phyloP scores from a whole-genome alignment of 1,140 invertebrate genomes.

The Eulimnadia texana region DNA sequence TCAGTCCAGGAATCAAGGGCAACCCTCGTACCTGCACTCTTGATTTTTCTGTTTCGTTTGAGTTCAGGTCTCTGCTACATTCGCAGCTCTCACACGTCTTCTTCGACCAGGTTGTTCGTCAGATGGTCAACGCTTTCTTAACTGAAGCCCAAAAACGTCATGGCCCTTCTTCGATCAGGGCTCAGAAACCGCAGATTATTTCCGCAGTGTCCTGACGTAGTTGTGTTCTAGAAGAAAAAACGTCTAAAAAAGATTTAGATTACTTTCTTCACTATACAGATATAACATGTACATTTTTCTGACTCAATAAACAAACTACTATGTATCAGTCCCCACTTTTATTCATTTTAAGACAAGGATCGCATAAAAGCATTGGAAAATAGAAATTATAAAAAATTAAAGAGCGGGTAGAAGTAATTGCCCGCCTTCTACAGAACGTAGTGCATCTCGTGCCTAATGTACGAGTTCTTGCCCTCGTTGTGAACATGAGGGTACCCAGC shows the following conservation, averaged over 20 bases:
- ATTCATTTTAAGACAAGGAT: no score
- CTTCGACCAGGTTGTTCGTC: constrained; percentile 87
- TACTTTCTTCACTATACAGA: neutral
- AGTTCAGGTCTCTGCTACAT: constrained; percentile 72
- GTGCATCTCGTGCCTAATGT: constrained; percentile 89
- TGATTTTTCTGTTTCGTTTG: constrained; percentile 79
- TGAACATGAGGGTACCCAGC: constrained; percentile 89
- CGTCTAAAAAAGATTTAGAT: neutral
- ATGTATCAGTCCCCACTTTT: no score
- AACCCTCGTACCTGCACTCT: constrained; percentile 69
- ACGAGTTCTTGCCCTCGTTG: constrained; percentile 88
- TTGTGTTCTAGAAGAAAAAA: neutral
- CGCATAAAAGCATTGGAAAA: no score
- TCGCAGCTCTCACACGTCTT: constrained; percentile 81
- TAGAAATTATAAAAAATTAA: no score
- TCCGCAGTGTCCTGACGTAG: neutral
- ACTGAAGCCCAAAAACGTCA: constrained; percentile 60
- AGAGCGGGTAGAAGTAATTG: no score
- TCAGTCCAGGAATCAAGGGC: constrained; percentile 69
- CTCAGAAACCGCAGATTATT: constrained; percentile 12
- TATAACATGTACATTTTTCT: no score
- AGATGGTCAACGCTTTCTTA: constrained; percentile 90
- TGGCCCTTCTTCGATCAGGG: constrained; percentile 34
- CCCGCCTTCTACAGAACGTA: constrained; percentile 83
- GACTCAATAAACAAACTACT: no score